Evolutionary conservation across 2,797 vertebrate genomes (phyloP).

Genomic region (Mormyrus proboscirostris): DNA sequence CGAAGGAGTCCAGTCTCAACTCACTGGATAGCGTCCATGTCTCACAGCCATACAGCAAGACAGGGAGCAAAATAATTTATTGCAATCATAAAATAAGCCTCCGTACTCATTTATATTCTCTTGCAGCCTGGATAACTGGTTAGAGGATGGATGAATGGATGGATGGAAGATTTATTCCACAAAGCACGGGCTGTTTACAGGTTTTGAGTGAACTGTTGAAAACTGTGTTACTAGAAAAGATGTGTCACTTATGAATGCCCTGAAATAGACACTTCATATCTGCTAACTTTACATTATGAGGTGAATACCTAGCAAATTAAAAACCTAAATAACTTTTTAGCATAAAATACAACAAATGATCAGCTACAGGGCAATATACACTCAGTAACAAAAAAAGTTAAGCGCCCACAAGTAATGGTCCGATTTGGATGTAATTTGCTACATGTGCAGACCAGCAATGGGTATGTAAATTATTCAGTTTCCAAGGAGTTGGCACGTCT

Average conservation of each 20-base stretch:
- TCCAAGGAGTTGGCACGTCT: background rate
- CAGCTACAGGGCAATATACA: no score
- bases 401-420: no score
- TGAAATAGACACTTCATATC: no score
- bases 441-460: no score
- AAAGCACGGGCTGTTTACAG: background rate
- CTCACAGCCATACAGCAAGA: no score
- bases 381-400: no score
- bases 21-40: no score
- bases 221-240: no score
- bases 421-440: no score
- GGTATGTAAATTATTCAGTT: background rate
- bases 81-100: background rate
- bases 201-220: background rate
- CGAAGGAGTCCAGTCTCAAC: no score
- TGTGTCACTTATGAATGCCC: no score
- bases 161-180: background rate
- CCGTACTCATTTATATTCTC: background rate
- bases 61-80: background rate
- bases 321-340: background rate
- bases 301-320: background rate
- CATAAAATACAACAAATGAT: no score
- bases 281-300: background rate
- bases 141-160: background rate
- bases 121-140: background rate